Base-by-base conservation (phyloP, 2,113 vertebrate genomes). In the Phrynocephalus versicolor region DNA sequence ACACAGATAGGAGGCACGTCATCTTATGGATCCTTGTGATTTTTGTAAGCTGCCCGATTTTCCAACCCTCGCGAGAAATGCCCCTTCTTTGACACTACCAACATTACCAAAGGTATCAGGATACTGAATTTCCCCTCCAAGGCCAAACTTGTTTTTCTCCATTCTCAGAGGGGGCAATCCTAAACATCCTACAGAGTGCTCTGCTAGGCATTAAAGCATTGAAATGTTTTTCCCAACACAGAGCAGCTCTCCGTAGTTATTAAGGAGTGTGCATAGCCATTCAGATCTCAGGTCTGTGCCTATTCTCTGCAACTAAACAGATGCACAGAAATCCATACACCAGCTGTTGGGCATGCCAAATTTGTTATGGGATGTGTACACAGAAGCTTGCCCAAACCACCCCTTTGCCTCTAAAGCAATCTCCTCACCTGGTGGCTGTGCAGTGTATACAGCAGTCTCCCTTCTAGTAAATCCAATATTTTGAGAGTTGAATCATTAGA, bases 401-500 rank as follows among this genome's bases (percentile, higher is more conserved):
- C 1, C 0, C 0, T 21, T 35, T 35, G 25, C 35, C 25, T 51
- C 71, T 12, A 58, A 84, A 89, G 82, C 39, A 5, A n/a, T 81
- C 70, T 82, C 23, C 95, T 97, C 94, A 99, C 99, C 99, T 99
- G 98, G 89, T 99, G 99, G 86, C 98, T 98, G 0, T 99, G 99
- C 39, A 99, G 96, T 1, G 99, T 99, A 85, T 98, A 99, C 35
- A 99, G 96, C 39, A 99, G 96, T 83, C 97, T 97, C 86, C 99
- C 99, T 92, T 99, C 98, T 84, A 99, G 91, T 85, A 99, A 96
- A 90, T 99, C 98, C 94, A 99, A 91, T 89, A 99, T 97, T 96
- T 99, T 99, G 93, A 99, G 91, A 55, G 99, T 99, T 58, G 98
- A 99, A 94, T 99, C 99, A 1, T 93, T 98, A 89, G 99, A 98